Percentiles rank a stretch among this genome's conserved stretches.
Conservation (phyloP, 1,140 invertebrate species). For the Pogonomyrmex barbatus region DNA sequence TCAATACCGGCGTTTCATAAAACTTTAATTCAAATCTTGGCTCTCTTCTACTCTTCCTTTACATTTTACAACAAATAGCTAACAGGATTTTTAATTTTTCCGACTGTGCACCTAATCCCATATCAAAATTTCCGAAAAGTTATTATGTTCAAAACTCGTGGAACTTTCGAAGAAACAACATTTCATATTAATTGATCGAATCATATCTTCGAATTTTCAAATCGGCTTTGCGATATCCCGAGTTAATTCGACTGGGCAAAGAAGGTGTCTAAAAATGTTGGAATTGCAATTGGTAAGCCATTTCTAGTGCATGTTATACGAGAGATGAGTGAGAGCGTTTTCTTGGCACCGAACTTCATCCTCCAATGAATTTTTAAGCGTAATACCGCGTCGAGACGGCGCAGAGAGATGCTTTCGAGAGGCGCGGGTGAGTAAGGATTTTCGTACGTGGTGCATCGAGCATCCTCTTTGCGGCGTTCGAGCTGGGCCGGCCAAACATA, state of each 20-base stretch:
- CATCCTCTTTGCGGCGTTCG: conserved; percentile 50
- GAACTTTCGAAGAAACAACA: background rate
- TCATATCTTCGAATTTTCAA: background rate
- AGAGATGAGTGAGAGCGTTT: conserved; percentile 73
- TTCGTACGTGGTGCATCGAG: conserved; percentile 40
- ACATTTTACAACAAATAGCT: background rate
- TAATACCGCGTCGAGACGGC: conserved; percentile 77
- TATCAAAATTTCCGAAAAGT: background rate
- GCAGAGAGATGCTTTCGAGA: conserved; percentile 65
- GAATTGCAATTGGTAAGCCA: conserved; percentile 35
- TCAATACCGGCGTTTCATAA: conserved; percentile 17
- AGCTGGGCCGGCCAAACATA: conserved; percentile 39
- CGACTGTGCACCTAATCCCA: background rate
- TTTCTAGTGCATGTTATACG: conserved; percentile 55
- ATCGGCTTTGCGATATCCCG: background rate
- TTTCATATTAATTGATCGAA: background rate
- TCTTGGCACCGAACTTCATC: conserved; percentile 77
- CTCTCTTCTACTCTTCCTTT: background rate
- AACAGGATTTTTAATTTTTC: background rate
- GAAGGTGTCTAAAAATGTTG: conserved; percentile 28
- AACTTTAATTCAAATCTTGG: conserved; percentile 48
- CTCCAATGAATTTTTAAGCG: conserved; percentile 81
- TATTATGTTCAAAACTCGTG: background rate
- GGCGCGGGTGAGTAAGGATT: conserved; percentile 61
- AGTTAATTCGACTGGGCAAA: background rate